Evolutionary conservation across 2,888 invertebrate genomes (phyloP).

Genomic region (Anthophora plumipes): DNA sequence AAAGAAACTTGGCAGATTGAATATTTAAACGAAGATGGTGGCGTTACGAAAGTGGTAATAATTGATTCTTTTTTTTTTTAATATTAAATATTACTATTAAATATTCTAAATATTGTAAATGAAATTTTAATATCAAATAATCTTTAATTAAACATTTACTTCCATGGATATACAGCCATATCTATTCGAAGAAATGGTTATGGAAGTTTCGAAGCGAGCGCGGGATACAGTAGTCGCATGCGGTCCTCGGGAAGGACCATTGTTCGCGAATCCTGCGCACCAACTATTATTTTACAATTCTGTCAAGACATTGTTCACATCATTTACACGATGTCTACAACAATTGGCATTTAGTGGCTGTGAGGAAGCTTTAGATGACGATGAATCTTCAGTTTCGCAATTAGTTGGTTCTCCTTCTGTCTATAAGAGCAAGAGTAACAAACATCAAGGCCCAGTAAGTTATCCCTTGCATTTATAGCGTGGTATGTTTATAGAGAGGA

Average conservation of each 20-base stretch:
- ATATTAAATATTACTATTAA: neutral
- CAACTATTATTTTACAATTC: slow-evolving; percentile 79
- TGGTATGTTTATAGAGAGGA: slow-evolving; percentile 21
- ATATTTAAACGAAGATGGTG: slow-evolving; percentile 93
- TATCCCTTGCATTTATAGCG: neutral
- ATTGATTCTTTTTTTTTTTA: neutral
- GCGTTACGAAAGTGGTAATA: slow-evolving; percentile 92
- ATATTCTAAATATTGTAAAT: too few species aligned
- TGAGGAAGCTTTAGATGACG: slow-evolving; percentile 87
- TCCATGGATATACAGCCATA: slow-evolving; percentile 86
- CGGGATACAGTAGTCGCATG: slow-evolving; percentile 90
- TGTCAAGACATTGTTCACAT: slow-evolving; percentile 79
- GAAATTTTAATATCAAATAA: neutral
- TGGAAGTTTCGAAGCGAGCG: slow-evolving; percentile 89
- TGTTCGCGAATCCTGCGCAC: slow-evolving; percentile 86
- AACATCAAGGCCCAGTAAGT: slow-evolving; percentile 80
- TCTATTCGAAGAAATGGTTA: slow-evolving; percentile 90
- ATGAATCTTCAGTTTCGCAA: slow-evolving; percentile 87
- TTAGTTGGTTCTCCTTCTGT: slow-evolving; percentile 87
- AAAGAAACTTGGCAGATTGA: slow-evolving; percentile 95
- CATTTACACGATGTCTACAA: slow-evolving; percentile 87
- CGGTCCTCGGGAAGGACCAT: slow-evolving; percentile 88
- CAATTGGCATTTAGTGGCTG: slow-evolving; percentile 90
- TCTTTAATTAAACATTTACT: slow-evolving; percentile 15
- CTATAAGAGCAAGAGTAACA: slow-evolving; percentile 79